Conservation (phyloP, 2,888 invertebrate genomes). For the Cinara cedri region DNA sequence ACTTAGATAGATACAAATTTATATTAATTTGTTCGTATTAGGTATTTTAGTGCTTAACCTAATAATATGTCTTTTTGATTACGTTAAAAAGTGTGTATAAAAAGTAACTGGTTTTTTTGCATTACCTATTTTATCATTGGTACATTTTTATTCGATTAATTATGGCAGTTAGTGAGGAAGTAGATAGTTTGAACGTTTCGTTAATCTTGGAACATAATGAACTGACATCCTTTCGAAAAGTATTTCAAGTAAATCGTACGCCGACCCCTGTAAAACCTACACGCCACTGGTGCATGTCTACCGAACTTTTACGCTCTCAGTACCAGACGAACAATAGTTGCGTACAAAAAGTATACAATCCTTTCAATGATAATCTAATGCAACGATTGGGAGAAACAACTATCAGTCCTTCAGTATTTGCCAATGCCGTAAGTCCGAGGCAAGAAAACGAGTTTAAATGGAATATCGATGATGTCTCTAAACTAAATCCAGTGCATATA, state of each 20-base stretch:
- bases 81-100: background rate
- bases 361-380: conserved; percentile 72
- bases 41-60: background rate
- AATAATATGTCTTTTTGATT: background rate
- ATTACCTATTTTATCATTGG: background rate
- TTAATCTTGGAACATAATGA: conserved; percentile 26
- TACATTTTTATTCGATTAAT: background rate
- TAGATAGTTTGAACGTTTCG: conserved; percentile 46
- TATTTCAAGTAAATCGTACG: conserved; percentile 35
- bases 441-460: conserved; percentile 68
- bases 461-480: conserved; percentile 75
- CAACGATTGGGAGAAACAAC: conserved; percentile 72
- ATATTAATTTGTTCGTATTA: too few species aligned
- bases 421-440: conserved; percentile 62
- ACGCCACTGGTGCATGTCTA: conserved; percentile 48
- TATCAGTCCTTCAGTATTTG: conserved; percentile 68
- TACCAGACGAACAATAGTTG: background rate
- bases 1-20: too few species aligned
- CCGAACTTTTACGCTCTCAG: conserved; percentile 41
- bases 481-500: conserved; percentile 73
- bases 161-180: conserved; percentile 36
- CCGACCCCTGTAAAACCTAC: conserved; percentile 30
- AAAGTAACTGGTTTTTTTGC: background rate
- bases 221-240: conserved; percentile 10
- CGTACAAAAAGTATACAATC: conserved; percentile 66